phyloP scores from a whole-genome alignment of 2,113 vertebrate species.

The Sceloporus tristichus region DNA sequence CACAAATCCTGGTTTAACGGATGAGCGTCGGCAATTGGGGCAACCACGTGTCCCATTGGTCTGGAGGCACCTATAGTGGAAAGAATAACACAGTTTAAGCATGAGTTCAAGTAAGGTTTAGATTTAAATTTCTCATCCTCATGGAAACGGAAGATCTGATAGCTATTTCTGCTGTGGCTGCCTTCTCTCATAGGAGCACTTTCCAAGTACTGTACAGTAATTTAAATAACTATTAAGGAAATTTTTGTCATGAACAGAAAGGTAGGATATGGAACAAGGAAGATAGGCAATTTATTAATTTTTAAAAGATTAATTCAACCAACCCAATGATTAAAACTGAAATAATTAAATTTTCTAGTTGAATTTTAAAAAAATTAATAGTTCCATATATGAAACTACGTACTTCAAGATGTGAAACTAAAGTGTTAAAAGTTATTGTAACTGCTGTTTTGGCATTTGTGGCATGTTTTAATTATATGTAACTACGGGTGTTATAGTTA shows the following conservation, averaged over 20 bases:
- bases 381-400: not conserved
- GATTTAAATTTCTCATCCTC: not conserved
- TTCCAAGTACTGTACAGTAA: not conserved
- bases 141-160: not conserved
- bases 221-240: not conserved
- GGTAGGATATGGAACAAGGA: not conserved
- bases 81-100: not conserved
- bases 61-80: slow-evolving; percentile 89
- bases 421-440: not conserved
- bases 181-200: not conserved
- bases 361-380: not conserved
- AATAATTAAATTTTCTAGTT: not conserved
- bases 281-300: too few species aligned
- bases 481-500: not conserved
- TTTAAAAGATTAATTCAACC: not conserved
- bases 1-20: slow-evolving; percentile 96
- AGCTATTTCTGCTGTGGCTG: not conserved
- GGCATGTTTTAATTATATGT: not conserved
- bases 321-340: not conserved
- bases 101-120: not conserved
- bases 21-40: slow-evolving; percentile 92
- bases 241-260: not conserved
- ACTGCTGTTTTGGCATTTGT: not conserved
- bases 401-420: not conserved
- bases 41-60: slow-evolving; percentile 91